Evolutionary conservation across 2,113 vertebrate genomes (phyloP).

Genomic region (Glaucomys volans): DNA sequence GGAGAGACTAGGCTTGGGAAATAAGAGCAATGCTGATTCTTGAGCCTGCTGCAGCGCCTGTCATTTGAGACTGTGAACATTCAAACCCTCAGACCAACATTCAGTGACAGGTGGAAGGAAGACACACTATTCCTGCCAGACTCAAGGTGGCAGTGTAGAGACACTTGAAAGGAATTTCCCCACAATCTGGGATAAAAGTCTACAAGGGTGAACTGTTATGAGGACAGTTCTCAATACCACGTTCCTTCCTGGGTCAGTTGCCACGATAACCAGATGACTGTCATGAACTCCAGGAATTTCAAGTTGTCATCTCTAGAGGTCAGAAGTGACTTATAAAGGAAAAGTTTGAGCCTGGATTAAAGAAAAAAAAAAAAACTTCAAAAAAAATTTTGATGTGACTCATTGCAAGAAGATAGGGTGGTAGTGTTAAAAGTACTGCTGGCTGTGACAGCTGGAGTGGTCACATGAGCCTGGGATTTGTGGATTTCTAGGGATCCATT

Average conservation of each 20-base stretch:
- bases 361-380: not conserved
- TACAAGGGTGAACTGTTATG: too few species aligned
- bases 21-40: not conserved
- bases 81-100: not conserved
- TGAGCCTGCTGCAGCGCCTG: not conserved
- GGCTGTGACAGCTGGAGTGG: not conserved
- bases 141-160: conserved; percentile 58
- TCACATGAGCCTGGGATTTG: not conserved
- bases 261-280: not conserved
- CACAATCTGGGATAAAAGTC: not conserved
- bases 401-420: not conserved
- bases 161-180: not conserved
- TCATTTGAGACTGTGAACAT: not conserved
- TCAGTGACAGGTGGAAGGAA: not conserved
- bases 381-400: not conserved
- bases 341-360: not conserved
- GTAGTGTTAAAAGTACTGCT: not conserved
- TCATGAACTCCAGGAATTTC: not conserved
- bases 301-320: not conserved
- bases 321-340: not conserved
- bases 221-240: not conserved
- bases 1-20: not conserved
- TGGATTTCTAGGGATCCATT: not conserved
- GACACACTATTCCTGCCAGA: not conserved
- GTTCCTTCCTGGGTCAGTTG: not conserved